These are phyloP conservation scores for Muscina levida DNA, from an alignment of 2,888 invertebrate species.

Conservation along the genomic window DNA sequence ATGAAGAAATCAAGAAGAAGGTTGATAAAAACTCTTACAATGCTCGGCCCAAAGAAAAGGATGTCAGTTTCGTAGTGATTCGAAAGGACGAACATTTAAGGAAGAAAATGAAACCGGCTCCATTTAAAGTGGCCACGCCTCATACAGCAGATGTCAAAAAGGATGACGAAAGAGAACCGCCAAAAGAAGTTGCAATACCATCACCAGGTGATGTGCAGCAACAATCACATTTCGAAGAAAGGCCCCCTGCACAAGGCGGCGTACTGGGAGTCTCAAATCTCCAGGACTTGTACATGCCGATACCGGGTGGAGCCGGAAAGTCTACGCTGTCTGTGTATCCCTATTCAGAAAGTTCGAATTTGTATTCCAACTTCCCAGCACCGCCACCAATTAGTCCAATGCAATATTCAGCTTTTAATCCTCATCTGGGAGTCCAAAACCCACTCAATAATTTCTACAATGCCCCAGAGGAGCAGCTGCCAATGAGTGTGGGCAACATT, in stretches of 20 bases:
- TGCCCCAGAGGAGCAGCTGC: not conserved
- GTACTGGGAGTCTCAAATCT: no score
- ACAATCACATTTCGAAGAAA: not conserved
- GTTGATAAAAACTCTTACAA: not conserved
- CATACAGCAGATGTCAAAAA: not conserved
- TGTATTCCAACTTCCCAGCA: not conserved
- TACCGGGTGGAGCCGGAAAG: not conserved
- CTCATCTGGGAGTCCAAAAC: not conserved
- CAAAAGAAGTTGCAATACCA: no score
- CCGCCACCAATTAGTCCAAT: not conserved
- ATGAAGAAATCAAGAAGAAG: constrained; percentile 27
- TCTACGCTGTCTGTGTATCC: not conserved
- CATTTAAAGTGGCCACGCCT: not conserved
- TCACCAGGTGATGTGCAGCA: no score
- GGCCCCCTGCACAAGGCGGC: not conserved
- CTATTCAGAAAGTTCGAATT: not conserved
- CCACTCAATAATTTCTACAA: not conserved
- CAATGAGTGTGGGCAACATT: not conserved
- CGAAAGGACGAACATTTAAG: constrained; percentile 1
- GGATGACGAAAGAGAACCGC: not conserved
- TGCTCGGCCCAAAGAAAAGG: not conserved
- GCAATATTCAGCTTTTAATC: not conserved
- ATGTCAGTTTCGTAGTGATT: constrained; percentile 11
- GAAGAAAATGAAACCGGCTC: not conserved
- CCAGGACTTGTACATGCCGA: no score